Evolutionary conservation across 2,888 invertebrate genomes (phyloP), one percentile per base, ranked within the genome.

Genomic region (Melanostoma scalare): DNA sequence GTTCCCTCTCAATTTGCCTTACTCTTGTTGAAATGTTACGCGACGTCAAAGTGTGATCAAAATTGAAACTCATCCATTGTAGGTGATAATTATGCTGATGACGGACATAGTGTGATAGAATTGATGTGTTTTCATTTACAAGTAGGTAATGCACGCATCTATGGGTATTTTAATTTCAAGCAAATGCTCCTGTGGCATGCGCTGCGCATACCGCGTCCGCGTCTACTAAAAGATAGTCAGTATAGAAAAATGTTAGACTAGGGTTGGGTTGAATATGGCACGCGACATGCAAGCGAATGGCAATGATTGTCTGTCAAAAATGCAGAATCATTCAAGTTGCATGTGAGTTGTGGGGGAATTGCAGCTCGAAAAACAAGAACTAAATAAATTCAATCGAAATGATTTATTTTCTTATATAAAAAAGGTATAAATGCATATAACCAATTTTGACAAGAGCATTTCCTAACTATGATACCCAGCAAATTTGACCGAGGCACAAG

Each of bases 21-120:
- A 50, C 38, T 56, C 72, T 58, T 56, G 56, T 53, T 50, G 63
- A 20, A 63, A 63, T 50, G 36, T 38, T 48, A 20, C n/a, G 20
- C 48, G 60, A 67, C 76, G 73, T 78, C 68, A 69, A 78, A 84
- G 65, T 75, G 84, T 71, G 79, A 79, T 84, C 53, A 78, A 78
- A 71, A 74, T 79, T 71, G 65, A 74, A 84, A 79, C 71, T 71
- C 84, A 78, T 67, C 53, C 60, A 67, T 20, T 61, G 61, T 56
- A 71, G 69, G 79, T 74, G 84, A 84, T 84, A 84, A 84, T 84
- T 84, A 84, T 84, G 69, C 42, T 79, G 84, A 78, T 79, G 74
- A 75, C 67, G 79, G 74, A 79, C 65, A 71, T 50, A 61, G 53
- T 74, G 69, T 84, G 63, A 44, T 65, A 65, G 71, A 84, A 84